Evolutionary conservation across 2,888 invertebrate genomes (phyloP).

Genomic region (Morpho helenor): DNA sequence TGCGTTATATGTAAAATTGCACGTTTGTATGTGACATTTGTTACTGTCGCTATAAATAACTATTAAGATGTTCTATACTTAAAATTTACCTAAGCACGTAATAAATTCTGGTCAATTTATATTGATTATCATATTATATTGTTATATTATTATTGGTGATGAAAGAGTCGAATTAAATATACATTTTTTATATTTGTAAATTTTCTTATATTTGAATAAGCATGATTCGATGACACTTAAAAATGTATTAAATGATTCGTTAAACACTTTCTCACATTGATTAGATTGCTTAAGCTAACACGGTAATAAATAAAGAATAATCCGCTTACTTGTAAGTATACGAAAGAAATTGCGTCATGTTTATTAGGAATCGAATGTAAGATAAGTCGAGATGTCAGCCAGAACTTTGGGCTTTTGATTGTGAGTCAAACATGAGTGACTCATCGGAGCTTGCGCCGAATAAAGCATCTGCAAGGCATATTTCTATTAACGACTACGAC

Average conservation of each 20-base stretch:
- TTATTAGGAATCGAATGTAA: conserved; percentile 17
- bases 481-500: conserved; percentile 2
- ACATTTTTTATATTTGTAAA: too few species aligned
- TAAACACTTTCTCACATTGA: too few species aligned
- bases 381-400: conserved; percentile 19
- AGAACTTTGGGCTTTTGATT: conserved; percentile 34
- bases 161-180: too few species aligned
- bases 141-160: too few species aligned
- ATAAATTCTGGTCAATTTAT: conserved; percentile 11
- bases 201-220: background rate
- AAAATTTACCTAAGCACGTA: conserved; percentile 8
- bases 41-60: conserved; percentile 20
- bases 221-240: background rate
- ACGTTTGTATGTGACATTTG: conserved; percentile 18
- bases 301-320: conserved; percentile 8
- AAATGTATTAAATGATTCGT: too few species aligned
- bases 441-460: conserved; percentile 50
- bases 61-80: conserved; percentile 11
- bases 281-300: too few species aligned
- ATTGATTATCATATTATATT: conserved; percentile 1
- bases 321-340: conserved; percentile 2
- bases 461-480: conserved; percentile 41
- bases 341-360: conserved; percentile 9
- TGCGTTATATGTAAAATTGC: conserved; percentile 17
- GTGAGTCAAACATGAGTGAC: conserved; percentile 59